These are phyloP conservation scores for fruit fly (Drosophila melanogaster) DNA, from an alignment of 1,140 invertebrate species.

Conservation along the genomic window Release_6_plus_ISO1_MT NC_004354.4:10877501-10878000, in stretches of 20 bases:
- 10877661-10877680: background rate
- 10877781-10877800: slow-evolving; percentile 13
- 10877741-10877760: slow-evolving; percentile 59
- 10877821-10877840: background rate
- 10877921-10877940: background rate
- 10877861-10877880: background rate
- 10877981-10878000: too few species aligned
- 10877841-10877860: slow-evolving; percentile 5
- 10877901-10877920: background rate
- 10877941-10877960: too few species aligned
- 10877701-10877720: slow-evolving; percentile 26
- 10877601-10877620: slow-evolving; percentile 37
- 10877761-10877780: slow-evolving; percentile 37
- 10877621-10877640: slow-evolving; percentile 27
- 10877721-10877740: slow-evolving; percentile 35
- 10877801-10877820: background rate
- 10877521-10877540: slow-evolving; percentile 34
- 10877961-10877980: too few species aligned
- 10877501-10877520: slow-evolving; percentile 13
- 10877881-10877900: background rate
- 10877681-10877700: slow-evolving; percentile 2
- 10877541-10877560: slow-evolving; percentile 21
- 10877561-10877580: slow-evolving; percentile 7
- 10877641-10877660: background rate
- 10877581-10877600: background rate